Evolutionary conservation across 2,113 vertebrate species (phyloP).

Genomic region (Cyphomyrus discorhynchus): DNA sequence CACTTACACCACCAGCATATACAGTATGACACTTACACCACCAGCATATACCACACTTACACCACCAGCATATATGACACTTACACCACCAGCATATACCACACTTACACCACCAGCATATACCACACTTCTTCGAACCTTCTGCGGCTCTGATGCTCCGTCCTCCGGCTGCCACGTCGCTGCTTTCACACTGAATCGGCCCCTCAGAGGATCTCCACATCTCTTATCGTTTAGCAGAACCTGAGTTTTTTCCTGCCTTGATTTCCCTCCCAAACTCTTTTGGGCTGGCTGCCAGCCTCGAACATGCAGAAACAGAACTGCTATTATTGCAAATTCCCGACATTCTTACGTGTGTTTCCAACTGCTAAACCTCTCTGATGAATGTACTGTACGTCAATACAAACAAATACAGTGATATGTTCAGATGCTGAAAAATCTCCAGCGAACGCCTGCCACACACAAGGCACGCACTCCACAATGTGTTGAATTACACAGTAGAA

Average conservation of each 20-base stretch:
- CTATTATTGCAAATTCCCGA: not conserved
- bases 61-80: too few relatives aligned
- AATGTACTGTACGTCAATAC: slow-evolving; percentile 27
- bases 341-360: not conserved
- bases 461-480: slow-evolving; percentile 15
- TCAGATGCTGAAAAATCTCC: slow-evolving; percentile 11
- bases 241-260: not conserved
- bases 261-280: not conserved
- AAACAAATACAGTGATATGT: slow-evolving; percentile 1
- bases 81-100: too few relatives aligned
- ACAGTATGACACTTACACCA: not conserved
- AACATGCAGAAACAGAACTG: not conserved
- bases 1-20: not conserved
- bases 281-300: not conserved
- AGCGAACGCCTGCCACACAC: slow-evolving; percentile 16
- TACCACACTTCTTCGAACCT: not conserved
- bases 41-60: too few relatives aligned
- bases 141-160: not conserved
- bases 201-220: not conserved
- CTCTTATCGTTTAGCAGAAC: not conserved
- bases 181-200: not conserved
- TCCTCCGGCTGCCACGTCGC: not conserved
- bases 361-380: slow-evolving; percentile 25
- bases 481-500: not conserved
- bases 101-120: not conserved